Evolutionary conservation across 2,888 invertebrate species (phyloP), one percentile per base, ranked within the genome.

Genomic region (Lithophane leautieri): DNA sequence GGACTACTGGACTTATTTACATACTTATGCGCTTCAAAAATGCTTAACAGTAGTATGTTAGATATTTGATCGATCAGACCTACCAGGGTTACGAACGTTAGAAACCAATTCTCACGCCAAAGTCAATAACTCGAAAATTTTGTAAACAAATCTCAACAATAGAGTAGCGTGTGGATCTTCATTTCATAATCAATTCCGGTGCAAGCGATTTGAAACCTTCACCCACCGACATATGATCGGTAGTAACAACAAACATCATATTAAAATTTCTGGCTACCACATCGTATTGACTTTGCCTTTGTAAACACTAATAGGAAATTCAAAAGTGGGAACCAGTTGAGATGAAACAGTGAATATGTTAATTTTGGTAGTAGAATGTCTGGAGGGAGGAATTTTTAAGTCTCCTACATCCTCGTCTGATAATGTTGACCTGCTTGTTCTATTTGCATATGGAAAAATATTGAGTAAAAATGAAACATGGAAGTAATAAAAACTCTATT

Each of bases 301-400:
- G 95, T 96, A 95, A 95, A 95, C 92, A 96, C 92, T 95, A 95
- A 96, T 95, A 96, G 94, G 93, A 94, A 95, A 95, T 95, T 95
- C 94, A 94, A 95, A 96, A 96, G 94, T 95, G 94, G 95, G 92
- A 94, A 95, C 94, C 93, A 95, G 94, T 95, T 94, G 93, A 93
- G 94, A 94, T 93, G 95, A 95, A 95, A 95, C 95, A 95, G 94
- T 95, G 94, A 93, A 95, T 94, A 95, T 95, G 95, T 94, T 96
- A 95, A 96, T 95, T 95, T 92, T 90, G 92, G 94, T 91, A 89
- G 90, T 89, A 85, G 83, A 89, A 89, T 80, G 85, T 88, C 87
- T 89, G 84, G 81, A 54, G 83, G 83, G 76, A 77, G 86, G 86
- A 86, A 76, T 90, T 89, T 84, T 87, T 87, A 89, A 89, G 85